Evolutionary conservation across 2,888 invertebrate genomes (phyloP), one percentile per base, ranked within the genome.

Genomic region (Archaeoteleia sp.): DNA sequence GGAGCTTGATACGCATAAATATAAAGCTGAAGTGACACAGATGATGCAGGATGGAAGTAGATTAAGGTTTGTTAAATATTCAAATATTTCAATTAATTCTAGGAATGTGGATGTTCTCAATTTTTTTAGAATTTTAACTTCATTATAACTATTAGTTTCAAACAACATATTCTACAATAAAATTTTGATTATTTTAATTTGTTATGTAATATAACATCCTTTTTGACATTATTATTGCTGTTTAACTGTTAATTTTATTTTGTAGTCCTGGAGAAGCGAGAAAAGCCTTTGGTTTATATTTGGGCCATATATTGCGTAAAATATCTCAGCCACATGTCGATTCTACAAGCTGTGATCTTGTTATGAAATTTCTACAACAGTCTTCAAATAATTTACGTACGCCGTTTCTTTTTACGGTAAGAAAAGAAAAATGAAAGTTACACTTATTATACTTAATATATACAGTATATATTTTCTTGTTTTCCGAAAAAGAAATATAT

Each of bases 271-370:
- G 89, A 55, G 92, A 94, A 81, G 90, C 92, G 0, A 88, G 95
- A 3, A 92, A 91, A 83, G 91, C 92, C 0, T 95, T 95, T 84
- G 91, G 92, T 0, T 88, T 92, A 76, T 95, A 92, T 87, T 88
- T 95, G 67, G 90, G 91, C 71, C 90, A 91, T 81, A 89, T 95
- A 62, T 86, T 95, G 74, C 90, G 91, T 75, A 89, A 94, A 73
- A 86, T 91, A 86, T 86, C 90, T 78, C 82, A 87, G 81, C 72
- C 87, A 79, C 66, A 80, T 75, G 86, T 87, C 1, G 85, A 85
- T 71, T 73, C 81, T 14, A 77, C 77, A 12, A 82, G 80, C 40
- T 84, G 91, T 9, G 90, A 91, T 76, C 89, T 93, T 12, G 91
- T 94, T 57, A 87, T 93, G 70, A 91, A 91, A 75, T 95, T 95